Base-by-base conservation (phyloP, 2,888 invertebrate genomes). In the Parnassius mnemosyne region DNA sequence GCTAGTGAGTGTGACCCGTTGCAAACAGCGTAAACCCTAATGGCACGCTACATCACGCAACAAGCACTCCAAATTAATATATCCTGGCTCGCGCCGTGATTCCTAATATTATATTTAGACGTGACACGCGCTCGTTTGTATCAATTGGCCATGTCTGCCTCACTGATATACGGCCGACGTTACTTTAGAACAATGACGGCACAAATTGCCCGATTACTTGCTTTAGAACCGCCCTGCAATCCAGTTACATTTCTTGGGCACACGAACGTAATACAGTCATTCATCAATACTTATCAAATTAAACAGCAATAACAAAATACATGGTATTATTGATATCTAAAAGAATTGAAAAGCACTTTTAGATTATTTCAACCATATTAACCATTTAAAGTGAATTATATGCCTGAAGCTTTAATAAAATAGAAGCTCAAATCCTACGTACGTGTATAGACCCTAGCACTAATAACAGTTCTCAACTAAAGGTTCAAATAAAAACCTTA, bases 31-130 rank as follows among this genome's bases (percentile, higher is more conserved):
- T 78, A 77, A 80, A 76, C 78, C 77, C 72, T 74, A 77, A 68
- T 9, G 49, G 3, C 80, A 71, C 74, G 76, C 80, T 78, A 80
- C 78, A 80, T 87, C 83, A 85, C 82, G 79, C 83, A 80, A 78
- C 83, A 80, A 84, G 78, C 83, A 85, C 84, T 89, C 81, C 87
- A 89, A 88, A 91, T 90, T 89, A 90, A 89, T 90, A 89, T 90
- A 90, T 91, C 91, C 91, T 91, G 91, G 91, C 91, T 84, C 87
- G 63, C 89, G 91, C 89, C 89, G 91, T 87, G 91, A 91, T 91
- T 91, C 91, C 89, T 90, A 91, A 91, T 91, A 91, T 91, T 91
- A 91, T 91, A 91, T 91, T 90, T 91, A 91, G 91, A 90, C 89
- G 85, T 90, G 91, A 91, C 91, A 90, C 84, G 83, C 84, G 87